phyloP scores from a whole-genome alignment of 2,888 invertebrate species.

The Pomacea canaliculata region DNA sequence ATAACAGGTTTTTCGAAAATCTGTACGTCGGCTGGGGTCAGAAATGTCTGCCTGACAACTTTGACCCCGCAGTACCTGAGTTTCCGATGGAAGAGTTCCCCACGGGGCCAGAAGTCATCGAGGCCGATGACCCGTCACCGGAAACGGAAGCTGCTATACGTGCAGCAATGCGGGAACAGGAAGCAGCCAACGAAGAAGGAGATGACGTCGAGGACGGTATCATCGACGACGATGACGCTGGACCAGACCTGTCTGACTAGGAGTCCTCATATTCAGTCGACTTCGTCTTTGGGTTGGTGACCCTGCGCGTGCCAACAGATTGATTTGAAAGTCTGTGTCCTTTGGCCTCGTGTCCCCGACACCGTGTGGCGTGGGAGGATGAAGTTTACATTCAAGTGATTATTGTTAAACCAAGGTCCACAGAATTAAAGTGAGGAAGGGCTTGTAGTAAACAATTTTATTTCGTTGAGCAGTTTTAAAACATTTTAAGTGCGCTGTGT shows the following conservation, averaged over 20 bases:
- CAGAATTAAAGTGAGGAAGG: too few relatives aligned
- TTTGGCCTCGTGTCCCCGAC: neutral
- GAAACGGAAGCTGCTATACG: conserved; percentile 54
- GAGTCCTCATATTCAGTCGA: too few relatives aligned
- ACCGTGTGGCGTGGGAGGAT: too few relatives aligned
- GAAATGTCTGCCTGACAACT: conserved; percentile 43
- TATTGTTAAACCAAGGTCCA: too few relatives aligned
- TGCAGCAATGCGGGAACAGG: conserved; percentile 45
- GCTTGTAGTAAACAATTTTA: too few relatives aligned
- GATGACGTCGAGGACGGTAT: conserved; percentile 29
- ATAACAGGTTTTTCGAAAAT: conserved; percentile 48
- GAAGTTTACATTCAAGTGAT: too few relatives aligned
- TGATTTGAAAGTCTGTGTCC: too few relatives aligned
- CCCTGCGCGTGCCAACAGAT: too few relatives aligned
- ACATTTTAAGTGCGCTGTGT: too few relatives aligned
- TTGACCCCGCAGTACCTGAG: conserved; percentile 45
- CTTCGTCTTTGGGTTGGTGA: too few relatives aligned
- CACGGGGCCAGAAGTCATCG: conserved; percentile 54
- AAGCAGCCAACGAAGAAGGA: conserved; percentile 42
- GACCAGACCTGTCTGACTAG: conserved; percentile 18
- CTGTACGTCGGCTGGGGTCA: conserved; percentile 53
- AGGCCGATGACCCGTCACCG: conserved; percentile 53
- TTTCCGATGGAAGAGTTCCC: conserved; percentile 47
- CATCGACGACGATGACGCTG: conserved; percentile 22
- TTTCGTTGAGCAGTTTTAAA: too few relatives aligned